Evolutionary conservation across 2,797 vertebrate species (phyloP).

Genomic region (Malacoraja senta): DNA sequence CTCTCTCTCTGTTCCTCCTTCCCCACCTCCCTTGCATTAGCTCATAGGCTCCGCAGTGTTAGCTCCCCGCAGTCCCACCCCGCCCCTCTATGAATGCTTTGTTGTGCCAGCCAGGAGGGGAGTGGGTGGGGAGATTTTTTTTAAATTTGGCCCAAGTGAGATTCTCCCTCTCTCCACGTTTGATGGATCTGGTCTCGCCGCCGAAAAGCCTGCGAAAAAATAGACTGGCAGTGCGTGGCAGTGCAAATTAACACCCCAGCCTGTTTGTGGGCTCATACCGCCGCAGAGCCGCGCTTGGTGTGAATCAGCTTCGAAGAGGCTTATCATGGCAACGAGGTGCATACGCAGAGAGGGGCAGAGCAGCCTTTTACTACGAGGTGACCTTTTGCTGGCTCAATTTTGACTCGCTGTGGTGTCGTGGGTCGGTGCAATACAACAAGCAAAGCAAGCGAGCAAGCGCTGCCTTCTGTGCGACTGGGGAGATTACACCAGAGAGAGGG

Average conservation of each 20-base stretch:
- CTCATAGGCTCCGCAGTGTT: neutral
- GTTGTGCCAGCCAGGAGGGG: conserved; percentile 42
- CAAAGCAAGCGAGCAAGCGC: conserved; percentile 63
- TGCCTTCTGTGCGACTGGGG: conserved; percentile 63
- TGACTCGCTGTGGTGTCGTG: conserved; percentile 71
- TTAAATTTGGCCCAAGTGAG: conserved; percentile 51
- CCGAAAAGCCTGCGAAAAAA: conserved; percentile 48
- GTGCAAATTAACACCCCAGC: conserved; percentile 61
- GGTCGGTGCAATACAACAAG: conserved; percentile 58
- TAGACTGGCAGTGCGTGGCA: conserved; percentile 48
- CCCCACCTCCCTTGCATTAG: neutral
- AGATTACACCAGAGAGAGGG: conserved; percentile 56
- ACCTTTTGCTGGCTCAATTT: conserved; percentile 68
- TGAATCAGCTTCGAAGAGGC: conserved; percentile 60
- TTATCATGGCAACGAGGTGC: conserved; percentile 66
- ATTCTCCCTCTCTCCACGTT: conserved; percentile 57
- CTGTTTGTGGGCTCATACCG: conserved; percentile 59
- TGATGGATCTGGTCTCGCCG: conserved; percentile 60
- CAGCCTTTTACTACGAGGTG: conserved; percentile 61
- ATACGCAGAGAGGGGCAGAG: conserved; percentile 61
- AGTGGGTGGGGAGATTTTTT: conserved; percentile 45
- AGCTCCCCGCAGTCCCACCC: neutral
- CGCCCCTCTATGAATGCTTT: neutral
- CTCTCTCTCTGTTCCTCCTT: neutral
- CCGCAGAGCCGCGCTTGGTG: conserved; percentile 40